Conservation (phyloP, 1,140 invertebrate genomes). For the Drosophila nigrodunni region DNA sequence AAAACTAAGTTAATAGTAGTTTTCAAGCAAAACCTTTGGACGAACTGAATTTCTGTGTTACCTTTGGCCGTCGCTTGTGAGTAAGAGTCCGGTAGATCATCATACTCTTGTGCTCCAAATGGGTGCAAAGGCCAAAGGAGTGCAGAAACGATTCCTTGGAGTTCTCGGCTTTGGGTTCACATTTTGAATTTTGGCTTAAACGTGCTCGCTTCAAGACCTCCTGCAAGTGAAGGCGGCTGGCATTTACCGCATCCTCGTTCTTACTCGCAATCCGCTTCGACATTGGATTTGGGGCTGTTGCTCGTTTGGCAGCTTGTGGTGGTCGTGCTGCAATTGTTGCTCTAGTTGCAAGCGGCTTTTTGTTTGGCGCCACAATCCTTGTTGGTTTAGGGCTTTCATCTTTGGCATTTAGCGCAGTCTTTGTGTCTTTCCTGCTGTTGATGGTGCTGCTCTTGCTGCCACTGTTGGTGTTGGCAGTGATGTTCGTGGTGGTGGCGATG, state of each 20-base stretch:
- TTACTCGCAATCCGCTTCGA: background rate
- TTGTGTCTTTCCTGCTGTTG: background rate
- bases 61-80: slow-evolving; percentile 47
- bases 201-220: slow-evolving; percentile 56
- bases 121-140: slow-evolving; percentile 59
- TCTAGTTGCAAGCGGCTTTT: slow-evolving; percentile 1
- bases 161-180: slow-evolving; percentile 11
- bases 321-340: slow-evolving; percentile 2
- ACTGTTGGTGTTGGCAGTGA: background rate
- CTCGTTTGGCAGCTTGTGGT: background rate
- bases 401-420: background rate
- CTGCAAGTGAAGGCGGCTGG: slow-evolving; percentile 60
- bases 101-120: slow-evolving; percentile 39
- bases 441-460: too few relatives aligned
- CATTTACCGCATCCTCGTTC: slow-evolving; percentile 33
- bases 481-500: too few relatives aligned
- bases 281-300: background rate
- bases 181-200: slow-evolving; percentile 24
- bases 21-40: background rate
- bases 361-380: slow-evolving; percentile 13
- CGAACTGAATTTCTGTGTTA: background rate
- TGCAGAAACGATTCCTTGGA: slow-evolving; percentile 57
- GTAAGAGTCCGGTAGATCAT: slow-evolving; percentile 19
- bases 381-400: slow-evolving; percentile 10
- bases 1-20: background rate